Evolutionary conservation across 2,888 invertebrate genomes (phyloP), one percentile per base, ranked within the genome.

Genomic region (Brachylomia viminalis): DNA sequence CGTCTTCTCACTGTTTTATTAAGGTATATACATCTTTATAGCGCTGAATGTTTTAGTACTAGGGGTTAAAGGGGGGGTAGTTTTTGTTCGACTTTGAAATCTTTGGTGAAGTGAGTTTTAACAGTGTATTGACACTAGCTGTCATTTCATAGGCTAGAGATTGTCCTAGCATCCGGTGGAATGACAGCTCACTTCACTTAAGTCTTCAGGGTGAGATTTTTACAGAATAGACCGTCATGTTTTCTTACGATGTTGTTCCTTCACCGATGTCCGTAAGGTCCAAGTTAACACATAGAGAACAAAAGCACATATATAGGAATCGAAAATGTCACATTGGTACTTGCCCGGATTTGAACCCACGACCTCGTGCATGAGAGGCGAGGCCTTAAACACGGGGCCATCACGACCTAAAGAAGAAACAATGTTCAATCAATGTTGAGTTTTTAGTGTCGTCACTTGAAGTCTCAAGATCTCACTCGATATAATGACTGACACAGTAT

Each of bases 401-500:
- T 73, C n/a, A 17, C 5, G 38, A 67, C 67, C 67, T 67, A 56
- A 56, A 67, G 20, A 67, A 56, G 38, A 67, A 38, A 67, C 33
- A 54, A 54, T 54, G 7, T 38, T 56, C n/a, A 38, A 67, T 67
- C 11, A 54, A 66, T 67, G n/a, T 54, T n/a, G 54, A n/a, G 11
- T 33, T 54, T n/a, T n/a, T 10, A 66, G 30, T 23, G 23, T 23
- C 42, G 56, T 70, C 3, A 4, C 17, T 30, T 8, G 10, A 69
- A 38, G 38, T 38, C 20, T 47, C 15, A 75, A 67, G 23, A 33
- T n/a, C 23, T 30, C 38, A 75, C n/a, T 70, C 11, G 49, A 47
- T 56, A 20, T 74, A 67, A 68, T 47, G 59, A 80, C 8, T 47
- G 54, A 80, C 11, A 69, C n/a, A 56, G 49, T 20, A 65, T 49